Conservation (phyloP, 1,140 invertebrate genomes). For the Lordiphosa mommai region DNA sequence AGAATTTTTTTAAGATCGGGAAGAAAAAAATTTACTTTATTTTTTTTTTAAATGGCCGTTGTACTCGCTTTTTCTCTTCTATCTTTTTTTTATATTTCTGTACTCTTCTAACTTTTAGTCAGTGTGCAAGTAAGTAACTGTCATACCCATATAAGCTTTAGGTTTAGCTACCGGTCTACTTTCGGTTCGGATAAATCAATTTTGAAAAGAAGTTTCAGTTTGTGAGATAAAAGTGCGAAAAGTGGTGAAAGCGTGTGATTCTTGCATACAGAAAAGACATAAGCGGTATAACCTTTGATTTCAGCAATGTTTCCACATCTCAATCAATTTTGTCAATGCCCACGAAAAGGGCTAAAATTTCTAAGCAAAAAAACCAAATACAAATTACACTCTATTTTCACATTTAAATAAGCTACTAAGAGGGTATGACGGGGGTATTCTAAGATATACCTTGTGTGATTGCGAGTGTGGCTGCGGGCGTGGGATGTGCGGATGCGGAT, state of each 20-base stretch:
- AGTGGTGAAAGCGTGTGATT: background rate
- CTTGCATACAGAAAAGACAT: slow-evolving; percentile 1
- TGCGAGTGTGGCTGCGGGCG: slow-evolving; percentile 72
- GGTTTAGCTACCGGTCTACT: too few species aligned
- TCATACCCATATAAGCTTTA: too few species aligned
- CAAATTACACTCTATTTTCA: slow-evolving; percentile 16
- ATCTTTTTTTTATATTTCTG: too few species aligned
- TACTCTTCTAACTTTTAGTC: too few species aligned
- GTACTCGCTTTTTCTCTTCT: too few species aligned
- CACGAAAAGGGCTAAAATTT: slow-evolving; percentile 73
- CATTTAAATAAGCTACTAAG: slow-evolving; percentile 6
- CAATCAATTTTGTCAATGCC: slow-evolving; percentile 72
- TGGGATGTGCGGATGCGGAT: slow-evolving; percentile 55
- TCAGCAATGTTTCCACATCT: slow-evolving; percentile 15
- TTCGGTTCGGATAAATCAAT: too few species aligned
- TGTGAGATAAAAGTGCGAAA: background rate
- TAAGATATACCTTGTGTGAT: slow-evolving; percentile 81
- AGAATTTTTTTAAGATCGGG: too few species aligned
- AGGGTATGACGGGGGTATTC: background rate
- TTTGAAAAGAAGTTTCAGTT: too few species aligned
- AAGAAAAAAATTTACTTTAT: too few species aligned
- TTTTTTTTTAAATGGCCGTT: too few species aligned
- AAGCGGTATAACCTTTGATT: slow-evolving; percentile 43
- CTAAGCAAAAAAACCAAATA: slow-evolving; percentile 38
- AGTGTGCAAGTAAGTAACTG: too few species aligned